Evolutionary conservation across 2,113 vertebrate genomes (phyloP).

Genomic region (Recurvirostra avosetta): DNA sequence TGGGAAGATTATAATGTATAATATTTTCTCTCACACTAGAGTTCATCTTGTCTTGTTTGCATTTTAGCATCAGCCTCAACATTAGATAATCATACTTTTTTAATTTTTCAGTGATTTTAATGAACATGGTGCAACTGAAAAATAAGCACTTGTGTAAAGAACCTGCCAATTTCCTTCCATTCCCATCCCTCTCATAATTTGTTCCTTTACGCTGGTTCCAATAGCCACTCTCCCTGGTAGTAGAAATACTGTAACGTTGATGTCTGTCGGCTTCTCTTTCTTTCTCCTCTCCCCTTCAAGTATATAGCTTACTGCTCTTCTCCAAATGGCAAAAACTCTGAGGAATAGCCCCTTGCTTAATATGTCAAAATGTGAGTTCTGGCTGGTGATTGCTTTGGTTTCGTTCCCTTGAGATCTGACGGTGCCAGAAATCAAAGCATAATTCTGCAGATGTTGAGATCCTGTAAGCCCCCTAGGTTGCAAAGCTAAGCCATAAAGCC

Average conservation of each 20-base stretch:
- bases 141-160: not conserved
- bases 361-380: slow-evolving; percentile 73
- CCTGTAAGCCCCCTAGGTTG: slow-evolving; percentile 61
- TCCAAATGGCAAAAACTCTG: slow-evolving; percentile 62
- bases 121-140: not conserved
- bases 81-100: not conserved
- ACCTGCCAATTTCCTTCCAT: slow-evolving; percentile 25
- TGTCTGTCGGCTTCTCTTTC: slow-evolving; percentile 38
- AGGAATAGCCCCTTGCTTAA: slow-evolving; percentile 60
- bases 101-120: not conserved
- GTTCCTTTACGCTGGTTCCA: slow-evolving; percentile 28
- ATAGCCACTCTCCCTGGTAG: slow-evolving; percentile 59
- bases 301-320: slow-evolving; percentile 5
- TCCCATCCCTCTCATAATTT: slow-evolving; percentile 45
- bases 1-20: not conserved
- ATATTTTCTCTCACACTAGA: not conserved
- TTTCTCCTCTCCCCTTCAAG: not conserved
- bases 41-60: not conserved
- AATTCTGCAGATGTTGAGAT: slow-evolving; percentile 72
- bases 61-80: not conserved
- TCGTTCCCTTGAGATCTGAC: slow-evolving; percentile 42
- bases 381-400: slow-evolving; percentile 61
- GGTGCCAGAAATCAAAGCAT: slow-evolving; percentile 69
- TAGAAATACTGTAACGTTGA: slow-evolving; percentile 52
- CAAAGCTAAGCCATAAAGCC: slow-evolving; percentile 45